Evolutionary conservation across 2,888 invertebrate genomes (phyloP).

Genomic region (Molorchus minor): DNA sequence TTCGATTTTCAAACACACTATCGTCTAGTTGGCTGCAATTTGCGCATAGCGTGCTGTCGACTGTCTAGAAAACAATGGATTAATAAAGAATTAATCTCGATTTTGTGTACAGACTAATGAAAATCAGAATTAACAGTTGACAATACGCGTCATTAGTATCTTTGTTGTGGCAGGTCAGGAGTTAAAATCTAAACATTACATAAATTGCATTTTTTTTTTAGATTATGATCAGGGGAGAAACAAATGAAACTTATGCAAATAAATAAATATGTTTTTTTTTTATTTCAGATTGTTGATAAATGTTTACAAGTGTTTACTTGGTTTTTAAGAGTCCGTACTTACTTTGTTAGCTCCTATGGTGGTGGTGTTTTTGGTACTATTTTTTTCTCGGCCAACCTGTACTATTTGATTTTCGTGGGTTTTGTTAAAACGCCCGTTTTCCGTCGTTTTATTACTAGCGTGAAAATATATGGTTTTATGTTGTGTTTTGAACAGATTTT

Average conservation of each 20-base stretch:
- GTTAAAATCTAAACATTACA: background rate
- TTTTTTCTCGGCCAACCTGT: background rate
- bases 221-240: no score
- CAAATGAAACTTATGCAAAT: no score
- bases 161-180: background rate
- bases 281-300: constrained; percentile 3
- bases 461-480: constrained; percentile 5
- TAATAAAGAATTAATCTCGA: no score
- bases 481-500: constrained; percentile 1
- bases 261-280: background rate
- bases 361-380: background rate
- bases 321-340: constrained; percentile 6
- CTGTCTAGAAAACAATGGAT: background rate
- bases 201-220: background rate
- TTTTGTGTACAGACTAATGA: no score
- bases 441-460: background rate
- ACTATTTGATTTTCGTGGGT: constrained; percentile 9
- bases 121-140: no score
- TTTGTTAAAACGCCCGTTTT: background rate
- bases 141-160: no score
- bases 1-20: constrained; percentile 54
- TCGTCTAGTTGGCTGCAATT: background rate
- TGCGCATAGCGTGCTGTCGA: background rate
- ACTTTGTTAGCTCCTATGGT: background rate
- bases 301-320: no score